Conservation (phyloP, 2,113 vertebrate species). For the Corvus cornix region DNA sequence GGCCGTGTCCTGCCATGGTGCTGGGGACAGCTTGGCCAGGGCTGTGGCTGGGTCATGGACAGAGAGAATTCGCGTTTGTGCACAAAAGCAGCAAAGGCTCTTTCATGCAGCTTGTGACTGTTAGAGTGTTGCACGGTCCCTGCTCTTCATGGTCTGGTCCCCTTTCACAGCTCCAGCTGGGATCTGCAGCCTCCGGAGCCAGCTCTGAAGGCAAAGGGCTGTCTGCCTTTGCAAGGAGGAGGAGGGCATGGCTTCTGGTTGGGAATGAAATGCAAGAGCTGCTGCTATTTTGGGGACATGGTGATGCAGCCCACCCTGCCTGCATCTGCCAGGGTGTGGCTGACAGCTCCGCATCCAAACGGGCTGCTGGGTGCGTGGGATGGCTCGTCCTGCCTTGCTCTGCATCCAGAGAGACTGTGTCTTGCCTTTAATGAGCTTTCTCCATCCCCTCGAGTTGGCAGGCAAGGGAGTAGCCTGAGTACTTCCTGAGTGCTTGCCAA, state of each 20-base stretch:
- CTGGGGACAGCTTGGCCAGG: neutral
- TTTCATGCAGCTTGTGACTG: neutral
- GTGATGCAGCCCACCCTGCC: neutral
- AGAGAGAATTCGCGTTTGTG: neutral
- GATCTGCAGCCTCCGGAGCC: neutral
- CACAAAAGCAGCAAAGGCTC: neutral
- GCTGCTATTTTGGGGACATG: neutral
- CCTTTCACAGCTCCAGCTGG: neutral
- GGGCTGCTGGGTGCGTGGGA: neutral
- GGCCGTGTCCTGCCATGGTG: fast-evolving
- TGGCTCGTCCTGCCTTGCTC: neutral
- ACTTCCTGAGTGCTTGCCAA: neutral
- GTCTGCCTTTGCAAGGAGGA: neutral
- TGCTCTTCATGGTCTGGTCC: neutral
- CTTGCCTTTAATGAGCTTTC: neutral
- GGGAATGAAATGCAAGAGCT: neutral
- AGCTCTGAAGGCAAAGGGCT: neutral
- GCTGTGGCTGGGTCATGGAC: neutral
- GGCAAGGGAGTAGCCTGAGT: neutral
- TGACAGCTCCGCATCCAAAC: fast-evolving
- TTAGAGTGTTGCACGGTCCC: fast-evolving
- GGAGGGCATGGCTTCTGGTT: neutral
- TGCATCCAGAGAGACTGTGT: neutral
- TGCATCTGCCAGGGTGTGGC: fast-evolving
- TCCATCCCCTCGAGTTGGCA: neutral